Conservation (phyloP, 2,888 invertebrate genomes). For the Monoplex corrugatus region DNA sequence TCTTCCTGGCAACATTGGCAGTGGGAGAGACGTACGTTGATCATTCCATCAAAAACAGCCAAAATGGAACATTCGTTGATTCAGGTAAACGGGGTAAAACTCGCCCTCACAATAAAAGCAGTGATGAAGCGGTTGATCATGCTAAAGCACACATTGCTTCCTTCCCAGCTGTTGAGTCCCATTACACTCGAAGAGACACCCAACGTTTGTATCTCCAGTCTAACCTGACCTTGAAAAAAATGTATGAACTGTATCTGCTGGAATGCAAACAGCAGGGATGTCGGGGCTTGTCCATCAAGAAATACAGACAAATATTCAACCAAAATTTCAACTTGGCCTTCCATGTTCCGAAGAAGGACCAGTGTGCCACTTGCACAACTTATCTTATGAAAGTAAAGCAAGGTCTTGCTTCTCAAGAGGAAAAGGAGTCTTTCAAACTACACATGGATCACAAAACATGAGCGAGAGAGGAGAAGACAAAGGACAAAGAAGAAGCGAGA, state of each 20-base stretch:
- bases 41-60: too few relatives aligned
- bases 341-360: conserved; percentile 42
- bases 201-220: background rate
- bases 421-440: too few relatives aligned
- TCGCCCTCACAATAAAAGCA: too few relatives aligned
- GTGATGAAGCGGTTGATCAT: too few relatives aligned
- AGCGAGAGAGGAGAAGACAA: too few relatives aligned
- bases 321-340: background rate
- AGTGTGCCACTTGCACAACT: conserved; percentile 10
- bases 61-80: too few relatives aligned
- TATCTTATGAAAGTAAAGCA: background rate
- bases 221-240: conserved; percentile 5
- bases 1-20: too few relatives aligned
- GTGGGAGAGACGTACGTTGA: too few relatives aligned
- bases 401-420: too few relatives aligned
- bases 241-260: background rate
- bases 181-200: conserved; percentile 29
- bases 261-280: background rate
- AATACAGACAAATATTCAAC: background rate
- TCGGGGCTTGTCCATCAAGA: background rate
- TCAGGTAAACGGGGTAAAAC: too few relatives aligned
- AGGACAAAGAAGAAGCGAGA: too few relatives aligned
- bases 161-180: conserved; percentile 34
- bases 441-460: too few relatives aligned
- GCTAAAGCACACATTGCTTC: conserved; percentile 35